These are phyloP conservation scores for Leptocoma aspasia DNA, from an alignment of 2,113 vertebrate species.

Conservation along the genomic window DNA sequence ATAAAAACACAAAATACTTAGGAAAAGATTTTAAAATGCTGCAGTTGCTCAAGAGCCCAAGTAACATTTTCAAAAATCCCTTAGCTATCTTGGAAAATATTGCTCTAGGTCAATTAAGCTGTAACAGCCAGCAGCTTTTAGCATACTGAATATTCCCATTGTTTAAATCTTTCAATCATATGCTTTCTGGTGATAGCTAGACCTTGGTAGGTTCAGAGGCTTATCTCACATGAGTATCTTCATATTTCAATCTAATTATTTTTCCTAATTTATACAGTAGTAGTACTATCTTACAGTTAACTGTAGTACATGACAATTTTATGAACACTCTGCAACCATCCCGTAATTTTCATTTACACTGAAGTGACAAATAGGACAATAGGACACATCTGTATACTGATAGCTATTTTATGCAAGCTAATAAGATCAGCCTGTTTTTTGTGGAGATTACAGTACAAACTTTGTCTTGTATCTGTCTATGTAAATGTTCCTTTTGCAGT, in stretches of 20 bases:
- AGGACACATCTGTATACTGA: neutral
- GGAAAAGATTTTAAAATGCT: neutral
- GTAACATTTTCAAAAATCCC: neutral
- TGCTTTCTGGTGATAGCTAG: neutral
- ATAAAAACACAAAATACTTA: neutral
- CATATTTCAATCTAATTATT: neutral
- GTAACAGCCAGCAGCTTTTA: neutral
- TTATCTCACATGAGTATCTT: neutral
- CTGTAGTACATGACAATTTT: neutral
- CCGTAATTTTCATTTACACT: neutral
- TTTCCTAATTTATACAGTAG: conserved; percentile 15
- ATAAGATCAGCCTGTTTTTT: neutral
- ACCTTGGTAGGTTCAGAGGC: neutral
- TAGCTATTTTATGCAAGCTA: neutral
- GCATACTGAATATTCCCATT: neutral
- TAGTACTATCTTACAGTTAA: neutral
- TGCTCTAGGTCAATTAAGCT: neutral
- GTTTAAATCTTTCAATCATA: neutral
- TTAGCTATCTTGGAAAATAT: neutral
- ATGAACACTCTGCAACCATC: neutral
- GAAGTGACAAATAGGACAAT: neutral
- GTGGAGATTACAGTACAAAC: neutral
- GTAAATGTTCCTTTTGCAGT: neutral
- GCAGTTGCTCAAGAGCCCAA: neutral
- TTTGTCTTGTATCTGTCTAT: neutral